These are phyloP conservation scores for Lordiphosa clarofinis DNA, from an alignment of 1,140 invertebrate genomes.

Conservation along the genomic window DNA sequence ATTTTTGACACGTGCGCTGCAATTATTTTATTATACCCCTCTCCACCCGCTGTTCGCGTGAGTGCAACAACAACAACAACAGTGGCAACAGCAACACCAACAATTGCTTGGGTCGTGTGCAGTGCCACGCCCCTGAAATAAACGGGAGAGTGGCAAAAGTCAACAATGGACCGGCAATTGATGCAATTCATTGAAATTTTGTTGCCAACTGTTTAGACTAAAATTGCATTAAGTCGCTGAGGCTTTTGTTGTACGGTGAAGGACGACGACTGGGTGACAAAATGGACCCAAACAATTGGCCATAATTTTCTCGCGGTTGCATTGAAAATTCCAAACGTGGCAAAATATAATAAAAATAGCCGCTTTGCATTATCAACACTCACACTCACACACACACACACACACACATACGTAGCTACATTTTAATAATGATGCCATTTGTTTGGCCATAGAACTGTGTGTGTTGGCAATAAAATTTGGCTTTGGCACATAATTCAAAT, in stretches of 20 bases:
- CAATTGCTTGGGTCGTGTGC: slow-evolving; percentile 30
- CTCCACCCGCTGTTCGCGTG: slow-evolving; percentile 1
- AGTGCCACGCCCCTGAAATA: slow-evolving; percentile 58
- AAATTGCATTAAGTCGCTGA: slow-evolving; percentile 69
- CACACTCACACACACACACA: no score
- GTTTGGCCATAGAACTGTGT: slow-evolving; percentile 68
- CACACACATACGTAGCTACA: slow-evolving; percentile 34
- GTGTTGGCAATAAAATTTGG: slow-evolving; percentile 75
- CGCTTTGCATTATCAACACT: slow-evolving; percentile 34
- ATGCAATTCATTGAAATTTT: slow-evolving; percentile 77
- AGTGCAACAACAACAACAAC: slow-evolving; percentile 12
- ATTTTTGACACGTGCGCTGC: slow-evolving; percentile 78
- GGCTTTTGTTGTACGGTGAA: slow-evolving; percentile 39
- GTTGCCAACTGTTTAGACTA: slow-evolving; percentile 72
- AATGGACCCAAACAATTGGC: slow-evolving; percentile 63
- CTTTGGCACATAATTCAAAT: slow-evolving; percentile 78
- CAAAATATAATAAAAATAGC: slow-evolving; percentile 33
- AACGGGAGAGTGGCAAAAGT: slow-evolving; percentile 17
- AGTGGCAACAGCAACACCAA: slow-evolving; percentile 13
- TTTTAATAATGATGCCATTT: slow-evolving; percentile 76
- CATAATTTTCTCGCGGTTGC: slow-evolving; percentile 74
- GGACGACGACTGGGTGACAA: slow-evolving; percentile 2
- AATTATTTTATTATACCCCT: slow-evolving; percentile 76
- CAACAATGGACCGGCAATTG: slow-evolving; percentile 72
- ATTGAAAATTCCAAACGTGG: slow-evolving; percentile 58